Evolutionary conservation across 2,888 invertebrate species (phyloP), one percentile per base, ranked within the genome.

Genomic region (Cenopis cana): DNA sequence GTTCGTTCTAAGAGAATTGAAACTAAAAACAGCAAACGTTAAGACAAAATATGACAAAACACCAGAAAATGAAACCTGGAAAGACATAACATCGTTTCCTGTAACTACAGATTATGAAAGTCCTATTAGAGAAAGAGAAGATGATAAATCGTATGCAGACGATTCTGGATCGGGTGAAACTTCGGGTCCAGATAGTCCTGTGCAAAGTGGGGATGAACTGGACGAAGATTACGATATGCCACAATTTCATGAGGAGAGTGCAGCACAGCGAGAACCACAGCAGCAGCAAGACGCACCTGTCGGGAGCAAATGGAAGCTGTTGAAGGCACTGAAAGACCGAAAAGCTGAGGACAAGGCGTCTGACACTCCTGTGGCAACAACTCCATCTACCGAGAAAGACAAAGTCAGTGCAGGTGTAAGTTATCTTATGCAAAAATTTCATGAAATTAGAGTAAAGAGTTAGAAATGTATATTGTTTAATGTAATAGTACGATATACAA

Each of bases 281-380:
- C 93, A 88, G 1, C 93, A 90, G 70, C 94, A 93, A 74, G 94
- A 93, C 52, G 94, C 94, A 59, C 95, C 95, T 12, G 94, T 96
- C 65, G 96, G 97, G 10, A 98, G 98, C 83, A 98, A 98, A 86
- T 98, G 98, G 98, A 98, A 98, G 86, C 94, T 98, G 56, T 89
- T 98, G 2, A 98, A 98, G 89, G 98, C 98, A 0, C 88, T 98
- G 36, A 98, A 98, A 85, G 98, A 98, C 81, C 94, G 97, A 74
- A 98, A 98, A 90, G 97, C 98, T 3, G 98, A 98, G 87, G 98
- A 98, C 81, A 97, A 96, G 85, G 96, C 96, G 80, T 95, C 95
- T 73, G 96, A 95, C 72, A 95, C 96, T 75, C 94, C 95, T 64
- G 94, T 94, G 71, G 95, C 94, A 68, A 95, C 95, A 73, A 95